Conservation (phyloP, 2,113 vertebrate species). For the Podilymbus podiceps region DNA sequence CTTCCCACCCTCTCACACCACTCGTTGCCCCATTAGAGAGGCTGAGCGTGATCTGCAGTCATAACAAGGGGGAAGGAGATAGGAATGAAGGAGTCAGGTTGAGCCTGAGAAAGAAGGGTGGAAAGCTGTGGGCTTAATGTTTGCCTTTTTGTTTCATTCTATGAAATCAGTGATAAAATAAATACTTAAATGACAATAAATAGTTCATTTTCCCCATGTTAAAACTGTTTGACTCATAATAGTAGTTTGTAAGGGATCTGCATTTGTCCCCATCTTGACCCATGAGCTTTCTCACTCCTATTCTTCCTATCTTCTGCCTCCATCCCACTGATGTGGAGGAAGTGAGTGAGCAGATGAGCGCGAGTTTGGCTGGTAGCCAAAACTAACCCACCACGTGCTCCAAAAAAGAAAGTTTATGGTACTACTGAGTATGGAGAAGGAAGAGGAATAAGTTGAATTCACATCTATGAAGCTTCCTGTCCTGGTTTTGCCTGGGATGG, state of each 20-base stretch:
- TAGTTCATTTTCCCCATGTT: not conserved
- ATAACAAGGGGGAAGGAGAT: not conserved
- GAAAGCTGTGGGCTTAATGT: not conserved
- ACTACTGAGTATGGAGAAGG: not conserved
- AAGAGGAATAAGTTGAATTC: not conserved
- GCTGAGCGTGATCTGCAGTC: rapidly evolving
- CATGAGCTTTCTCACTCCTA: not conserved
- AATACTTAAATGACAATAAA: not conserved
- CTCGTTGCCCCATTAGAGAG: not conserved
- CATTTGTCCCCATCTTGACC: not conserved
- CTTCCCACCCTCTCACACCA: not conserved
- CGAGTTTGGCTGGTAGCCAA: not conserved
- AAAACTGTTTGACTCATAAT: not conserved
- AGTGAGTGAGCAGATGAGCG: not conserved
- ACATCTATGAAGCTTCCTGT: not conserved
- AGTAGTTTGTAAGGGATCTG: not conserved
- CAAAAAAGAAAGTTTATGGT: not conserved
- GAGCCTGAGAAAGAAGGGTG: not conserved
- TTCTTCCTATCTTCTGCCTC: not conserved
- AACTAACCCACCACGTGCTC: not conserved
- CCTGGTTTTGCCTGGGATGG: too few species aligned
- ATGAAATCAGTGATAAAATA: not conserved
- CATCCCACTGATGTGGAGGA: not conserved
- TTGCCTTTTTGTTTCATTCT: not conserved
- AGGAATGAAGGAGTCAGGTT: not conserved